Conservation (phyloP, 2,113 vertebrate species). For the Coryphaenoides rupestris region DNA sequence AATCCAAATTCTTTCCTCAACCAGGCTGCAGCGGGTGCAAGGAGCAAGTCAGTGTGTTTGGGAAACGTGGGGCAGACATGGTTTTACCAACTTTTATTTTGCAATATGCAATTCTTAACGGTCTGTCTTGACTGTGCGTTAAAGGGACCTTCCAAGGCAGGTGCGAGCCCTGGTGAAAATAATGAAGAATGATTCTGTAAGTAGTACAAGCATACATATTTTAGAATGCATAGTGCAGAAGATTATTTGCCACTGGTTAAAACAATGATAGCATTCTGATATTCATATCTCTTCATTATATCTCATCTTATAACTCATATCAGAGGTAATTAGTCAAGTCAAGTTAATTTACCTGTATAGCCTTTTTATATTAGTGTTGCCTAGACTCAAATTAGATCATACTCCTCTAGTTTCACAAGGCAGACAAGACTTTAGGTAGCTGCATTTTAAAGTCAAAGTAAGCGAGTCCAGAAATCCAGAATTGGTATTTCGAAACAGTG, state of each 20-base stretch:
- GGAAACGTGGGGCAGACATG: background rate
- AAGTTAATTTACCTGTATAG: no score
- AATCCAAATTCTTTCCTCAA: conserved; percentile 78
- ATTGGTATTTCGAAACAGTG: no score
- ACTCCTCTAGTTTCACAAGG: no score
- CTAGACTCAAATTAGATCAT: background rate
- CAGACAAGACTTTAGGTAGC: no score
- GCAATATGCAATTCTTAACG: no score
- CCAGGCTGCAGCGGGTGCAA: conserved; percentile 82
- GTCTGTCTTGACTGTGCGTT: conserved; percentile 18
- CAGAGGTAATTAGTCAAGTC: no score
- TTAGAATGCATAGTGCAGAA: background rate
- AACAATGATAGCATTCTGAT: background rate
- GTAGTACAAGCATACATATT: conserved; percentile 15
- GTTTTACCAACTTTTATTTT: no score
- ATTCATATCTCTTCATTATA: no score
- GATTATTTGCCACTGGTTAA: background rate
- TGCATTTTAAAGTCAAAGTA: no score
- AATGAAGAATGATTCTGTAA: conserved; percentile 84
- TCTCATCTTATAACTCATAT: no score
- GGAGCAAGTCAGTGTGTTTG: conserved; percentile 61
- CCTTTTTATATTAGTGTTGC: background rate
- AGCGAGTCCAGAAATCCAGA: no score
- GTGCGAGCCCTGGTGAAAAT: conserved; percentile 69
- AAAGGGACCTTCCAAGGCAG: conserved; percentile 76